Conservation (phyloP, 2,888 invertebrate genomes). For the Brassicogethes aeneus region DNA sequence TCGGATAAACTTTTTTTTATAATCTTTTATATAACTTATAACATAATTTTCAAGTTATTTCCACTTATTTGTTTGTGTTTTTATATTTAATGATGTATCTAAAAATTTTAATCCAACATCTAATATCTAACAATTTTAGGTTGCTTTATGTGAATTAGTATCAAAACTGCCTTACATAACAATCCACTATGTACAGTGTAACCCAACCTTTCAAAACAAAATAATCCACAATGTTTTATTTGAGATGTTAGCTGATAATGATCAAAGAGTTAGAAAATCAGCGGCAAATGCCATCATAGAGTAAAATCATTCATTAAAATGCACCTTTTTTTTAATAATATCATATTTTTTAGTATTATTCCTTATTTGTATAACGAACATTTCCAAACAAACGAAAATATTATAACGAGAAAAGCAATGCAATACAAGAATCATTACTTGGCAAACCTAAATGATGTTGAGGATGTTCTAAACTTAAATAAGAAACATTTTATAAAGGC, state of each 20-base stretch:
- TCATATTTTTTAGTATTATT: conserved; percentile 42
- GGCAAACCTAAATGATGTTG: conserved; percentile 19
- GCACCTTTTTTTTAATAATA: conserved; percentile 1
- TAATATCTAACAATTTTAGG: conserved; percentile 42
- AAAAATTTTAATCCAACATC: too few relatives aligned
- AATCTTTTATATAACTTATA: too few relatives aligned
- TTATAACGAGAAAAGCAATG: conserved; percentile 46
- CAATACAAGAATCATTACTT: conserved; percentile 36
- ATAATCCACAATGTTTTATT: conserved; percentile 53
- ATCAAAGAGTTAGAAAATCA: conserved; percentile 66
- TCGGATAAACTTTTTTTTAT: too few relatives aligned
- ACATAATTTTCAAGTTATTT: too few relatives aligned
- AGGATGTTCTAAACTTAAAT: conserved; percentile 25
- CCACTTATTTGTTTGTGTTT: too few relatives aligned
- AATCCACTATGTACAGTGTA: conserved; percentile 46
- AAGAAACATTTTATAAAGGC: conserved; percentile 43
- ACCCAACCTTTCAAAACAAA: conserved; percentile 48
- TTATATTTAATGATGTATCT: too few relatives aligned
- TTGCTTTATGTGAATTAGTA: conserved; percentile 56
- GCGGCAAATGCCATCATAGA: conserved; percentile 57
- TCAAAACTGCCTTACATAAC: conserved; percentile 50
- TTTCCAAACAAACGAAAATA: conserved; percentile 44
- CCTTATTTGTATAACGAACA: conserved; percentile 40
- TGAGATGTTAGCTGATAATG: conserved; percentile 61
- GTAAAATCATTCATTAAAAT: conserved; percentile 40